Evolutionary conservation across 2,888 invertebrate species (phyloP).

Genomic region (Osedax frankpressi): DNA sequence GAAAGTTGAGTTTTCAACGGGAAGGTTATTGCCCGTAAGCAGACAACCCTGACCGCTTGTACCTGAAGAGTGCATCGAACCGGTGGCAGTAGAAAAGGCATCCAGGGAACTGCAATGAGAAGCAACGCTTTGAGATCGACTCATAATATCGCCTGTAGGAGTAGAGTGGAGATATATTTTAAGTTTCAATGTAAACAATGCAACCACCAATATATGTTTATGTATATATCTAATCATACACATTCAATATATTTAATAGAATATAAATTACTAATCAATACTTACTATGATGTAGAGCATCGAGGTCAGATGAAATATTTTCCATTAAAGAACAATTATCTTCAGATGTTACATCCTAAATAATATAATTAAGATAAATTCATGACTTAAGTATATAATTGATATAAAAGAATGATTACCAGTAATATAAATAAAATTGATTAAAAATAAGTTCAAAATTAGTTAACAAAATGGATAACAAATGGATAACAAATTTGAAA

Average conservation of each 20-base stretch:
- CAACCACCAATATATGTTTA: neutral
- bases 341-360: neutral
- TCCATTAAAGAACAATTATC: neutral
- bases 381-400: no score
- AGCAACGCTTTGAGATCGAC: neutral
- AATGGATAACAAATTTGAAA: no score
- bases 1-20: no score
- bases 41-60: no score
- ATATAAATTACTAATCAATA: neutral
- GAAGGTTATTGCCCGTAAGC: no score
- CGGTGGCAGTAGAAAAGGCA: neutral
- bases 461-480: no score
- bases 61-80: neutral
- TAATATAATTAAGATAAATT: no score
- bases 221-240: neutral
- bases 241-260: neutral
- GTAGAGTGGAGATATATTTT: neutral
- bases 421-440: no score
- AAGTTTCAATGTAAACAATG: no score
- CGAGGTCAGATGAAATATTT: neutral
- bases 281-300: neutral
- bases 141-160: neutral
- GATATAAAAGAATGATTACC: no score
- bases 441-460: no score
- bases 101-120: neutral